phyloP scores from a whole-genome alignment of 2,113 vertebrate genomes.

The Cisticola juncidis region DNA sequence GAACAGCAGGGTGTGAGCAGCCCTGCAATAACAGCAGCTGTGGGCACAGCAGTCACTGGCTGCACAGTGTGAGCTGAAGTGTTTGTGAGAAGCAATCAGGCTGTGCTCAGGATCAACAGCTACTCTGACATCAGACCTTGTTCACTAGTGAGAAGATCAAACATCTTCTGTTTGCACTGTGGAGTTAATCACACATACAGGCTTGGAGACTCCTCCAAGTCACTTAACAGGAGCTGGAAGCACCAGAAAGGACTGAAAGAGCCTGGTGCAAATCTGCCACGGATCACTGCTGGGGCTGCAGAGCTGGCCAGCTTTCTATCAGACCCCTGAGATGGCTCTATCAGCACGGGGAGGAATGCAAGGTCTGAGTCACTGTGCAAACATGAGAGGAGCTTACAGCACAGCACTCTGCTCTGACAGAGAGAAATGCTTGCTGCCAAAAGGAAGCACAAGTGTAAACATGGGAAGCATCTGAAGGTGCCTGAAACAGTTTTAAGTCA shows the following conservation, averaged over 20 bases:
- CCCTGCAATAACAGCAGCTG: background rate
- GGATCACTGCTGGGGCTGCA: background rate
- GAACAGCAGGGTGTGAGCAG: background rate
- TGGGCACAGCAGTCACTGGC: background rate
- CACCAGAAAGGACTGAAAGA: background rate
- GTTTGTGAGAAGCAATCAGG: background rate
- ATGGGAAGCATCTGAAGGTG: background rate
- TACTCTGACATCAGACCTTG: background rate
- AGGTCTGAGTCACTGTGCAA: background rate
- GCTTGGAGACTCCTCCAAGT: background rate
- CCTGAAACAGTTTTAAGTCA: background rate
- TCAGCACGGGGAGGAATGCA: background rate
- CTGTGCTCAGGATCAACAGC: background rate
- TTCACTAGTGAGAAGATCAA: conserved; percentile 29
- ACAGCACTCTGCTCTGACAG: background rate
- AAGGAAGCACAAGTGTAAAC: background rate
- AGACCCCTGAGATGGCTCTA: conserved; percentile 19
- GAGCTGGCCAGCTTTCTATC: conserved; percentile 40
- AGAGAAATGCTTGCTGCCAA: background rate
- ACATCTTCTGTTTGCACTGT: conserved; percentile 34
- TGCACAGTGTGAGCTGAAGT: fast-evolving
- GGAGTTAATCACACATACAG: background rate
- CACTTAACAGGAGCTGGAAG: conserved; percentile 1
- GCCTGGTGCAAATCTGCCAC: background rate
- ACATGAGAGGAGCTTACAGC: background rate